These are phyloP conservation scores for Sweltsa coloradensis DNA, from an alignment of 1,140 invertebrate genomes.

Conservation along the genomic window DNA sequence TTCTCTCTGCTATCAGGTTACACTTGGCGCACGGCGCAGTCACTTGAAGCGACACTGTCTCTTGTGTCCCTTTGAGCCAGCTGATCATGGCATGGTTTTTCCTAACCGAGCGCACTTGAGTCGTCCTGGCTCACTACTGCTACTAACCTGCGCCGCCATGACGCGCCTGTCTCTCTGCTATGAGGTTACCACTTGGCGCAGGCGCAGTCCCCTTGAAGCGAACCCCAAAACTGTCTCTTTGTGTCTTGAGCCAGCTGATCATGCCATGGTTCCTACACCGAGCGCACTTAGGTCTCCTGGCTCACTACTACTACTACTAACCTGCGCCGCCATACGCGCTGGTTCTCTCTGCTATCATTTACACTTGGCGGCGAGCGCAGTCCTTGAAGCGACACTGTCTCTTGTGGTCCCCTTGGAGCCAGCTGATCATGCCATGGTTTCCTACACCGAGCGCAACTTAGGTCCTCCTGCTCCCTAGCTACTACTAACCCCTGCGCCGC, in stretches of 20 bases:
- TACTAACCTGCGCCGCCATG: too few species aligned
- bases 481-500: constrained; percentile 93
- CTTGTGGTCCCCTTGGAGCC: too few species aligned
- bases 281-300: constrained; percentile 95
- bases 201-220: too few species aligned
- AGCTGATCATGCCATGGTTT: too few species aligned
- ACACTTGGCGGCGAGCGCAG: constrained; percentile 86
- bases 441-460: too few species aligned
- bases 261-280: constrained; percentile 94
- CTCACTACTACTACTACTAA: too few species aligned
- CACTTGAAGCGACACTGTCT: constrained; percentile 74
- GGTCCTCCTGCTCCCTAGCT: too few species aligned
- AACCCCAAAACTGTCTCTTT: too few species aligned
- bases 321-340: constrained; percentile 64
- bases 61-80: constrained; percentile 88
- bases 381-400: constrained; percentile 74
- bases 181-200: too few species aligned
- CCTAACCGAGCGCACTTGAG: too few species aligned
- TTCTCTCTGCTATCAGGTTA: constrained; percentile 87
- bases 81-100: constrained; percentile 92
- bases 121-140: too few species aligned
- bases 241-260: constrained; percentile 86
- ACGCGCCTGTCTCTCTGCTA: too few species aligned
- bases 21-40: constrained; percentile 87
- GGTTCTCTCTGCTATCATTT: constrained; percentile 87